A percentile compares a stretch with the other conserved stretches of the same genome.
Evolutionary conservation across 1,140 invertebrate genomes (phyloP).

Genomic region (Drosophila eugracilis): DNA sequence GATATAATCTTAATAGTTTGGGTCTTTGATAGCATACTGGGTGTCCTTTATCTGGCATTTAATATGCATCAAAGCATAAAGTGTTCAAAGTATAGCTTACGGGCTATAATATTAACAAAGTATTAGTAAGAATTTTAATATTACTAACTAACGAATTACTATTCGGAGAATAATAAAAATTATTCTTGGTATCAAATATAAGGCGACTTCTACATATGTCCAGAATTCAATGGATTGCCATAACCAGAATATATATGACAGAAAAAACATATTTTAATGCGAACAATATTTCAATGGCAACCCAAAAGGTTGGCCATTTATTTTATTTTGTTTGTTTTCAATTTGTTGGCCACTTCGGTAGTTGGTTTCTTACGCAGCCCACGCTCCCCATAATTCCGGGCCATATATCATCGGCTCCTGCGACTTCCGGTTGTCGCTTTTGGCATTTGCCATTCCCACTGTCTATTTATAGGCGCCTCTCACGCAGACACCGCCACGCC

Average conservation of each 20-base stretch:
- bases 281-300: constrained; percentile 9
- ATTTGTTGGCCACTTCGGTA: constrained; percentile 22
- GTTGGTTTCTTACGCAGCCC: constrained; percentile 18
- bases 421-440: constrained; percentile 66
- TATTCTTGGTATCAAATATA: neutral
- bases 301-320: constrained; percentile 23
- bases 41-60: constrained; percentile 20
- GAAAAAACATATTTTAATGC: neutral
- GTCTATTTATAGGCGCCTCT: constrained; percentile 69
- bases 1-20: constrained; percentile 49
- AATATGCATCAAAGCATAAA: constrained; percentile 21
- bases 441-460: constrained; percentile 52
- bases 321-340: constrained; percentile 37
- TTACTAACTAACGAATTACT: no score
- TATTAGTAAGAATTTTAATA: neutral
- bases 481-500: constrained; percentile 28
- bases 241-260: neutral
- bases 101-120: neutral
- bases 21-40: constrained; percentile 2
- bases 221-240: neutral
- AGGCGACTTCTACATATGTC: neutral
- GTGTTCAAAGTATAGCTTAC: constrained; percentile 2
- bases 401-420: constrained; percentile 60
- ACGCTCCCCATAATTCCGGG: constrained; percentile 18
- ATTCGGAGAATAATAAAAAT: no score